A percentile compares a stretch with the other conserved stretches of the same genome.
phyloP scores from a whole-genome alignment of 2,797 vertebrate species.

The Eulemur mongoz region DNA sequence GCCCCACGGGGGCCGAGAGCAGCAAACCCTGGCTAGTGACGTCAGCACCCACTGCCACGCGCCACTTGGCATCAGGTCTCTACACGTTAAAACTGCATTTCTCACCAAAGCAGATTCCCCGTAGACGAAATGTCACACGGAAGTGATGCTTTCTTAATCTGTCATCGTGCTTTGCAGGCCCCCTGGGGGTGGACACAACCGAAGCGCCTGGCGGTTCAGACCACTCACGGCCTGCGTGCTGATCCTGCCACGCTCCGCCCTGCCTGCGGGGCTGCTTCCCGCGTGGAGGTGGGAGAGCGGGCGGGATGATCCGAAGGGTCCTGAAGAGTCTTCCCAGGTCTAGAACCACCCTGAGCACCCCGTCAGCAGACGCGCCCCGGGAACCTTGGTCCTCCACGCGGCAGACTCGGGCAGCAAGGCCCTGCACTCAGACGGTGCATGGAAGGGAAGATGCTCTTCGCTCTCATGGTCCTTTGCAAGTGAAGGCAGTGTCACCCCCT shows the following conservation, averaged over 20 bases:
- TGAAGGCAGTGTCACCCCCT: rapidly evolving
- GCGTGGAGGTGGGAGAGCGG: background rate
- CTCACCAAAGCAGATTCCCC: too few species aligned
- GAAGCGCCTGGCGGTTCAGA: rapidly evolving
- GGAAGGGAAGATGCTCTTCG: rapidly evolving
- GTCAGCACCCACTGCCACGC: rapidly evolving
- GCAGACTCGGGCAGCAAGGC: background rate
- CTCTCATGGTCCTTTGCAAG: rapidly evolving
- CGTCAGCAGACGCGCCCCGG: rapidly evolving
- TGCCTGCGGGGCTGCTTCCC: background rate
- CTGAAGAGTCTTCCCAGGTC: too few species aligned
- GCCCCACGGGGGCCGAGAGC: rapidly evolving
- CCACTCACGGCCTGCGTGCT: rapidly evolving
- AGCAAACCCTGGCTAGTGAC: rapidly evolving
- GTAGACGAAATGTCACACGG: rapidly evolving
- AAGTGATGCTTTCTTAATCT: rapidly evolving
- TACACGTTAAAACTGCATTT: rapidly evolving
- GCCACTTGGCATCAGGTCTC: rapidly evolving
- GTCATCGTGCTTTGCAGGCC: rapidly evolving
- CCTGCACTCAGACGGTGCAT: rapidly evolving
- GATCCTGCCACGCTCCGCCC: rapidly evolving
- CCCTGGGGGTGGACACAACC: rapidly evolving
- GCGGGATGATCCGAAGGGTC: too few species aligned
- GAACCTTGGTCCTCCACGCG: background rate
- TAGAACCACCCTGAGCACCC: too few species aligned